Conservation (phyloP, 2,888 invertebrate genomes). For the Orthonevra nobilis region DNA sequence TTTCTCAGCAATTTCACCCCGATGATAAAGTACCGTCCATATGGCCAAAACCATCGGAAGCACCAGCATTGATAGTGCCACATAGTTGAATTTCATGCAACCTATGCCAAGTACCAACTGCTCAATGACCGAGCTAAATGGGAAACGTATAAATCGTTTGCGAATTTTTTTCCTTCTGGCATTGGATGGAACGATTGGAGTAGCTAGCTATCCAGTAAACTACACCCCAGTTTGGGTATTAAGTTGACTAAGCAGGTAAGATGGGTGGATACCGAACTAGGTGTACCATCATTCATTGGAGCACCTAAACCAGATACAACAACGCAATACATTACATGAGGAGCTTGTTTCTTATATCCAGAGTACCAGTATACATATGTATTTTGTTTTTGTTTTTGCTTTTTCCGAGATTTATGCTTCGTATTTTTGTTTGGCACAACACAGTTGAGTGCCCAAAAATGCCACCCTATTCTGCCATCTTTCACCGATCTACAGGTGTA, state of each 20-base stretch:
- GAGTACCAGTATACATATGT: background rate
- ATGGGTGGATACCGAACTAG: constrained; percentile 17
- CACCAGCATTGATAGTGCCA: constrained; percentile 58
- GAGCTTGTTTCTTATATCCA: constrained; percentile 31
- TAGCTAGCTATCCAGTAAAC: constrained; percentile 25
- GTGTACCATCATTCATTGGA: constrained; percentile 61
- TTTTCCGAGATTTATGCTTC: constrained; percentile 44
- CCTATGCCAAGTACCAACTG: constrained; percentile 51
- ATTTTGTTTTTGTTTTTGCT: constrained; percentile 4
- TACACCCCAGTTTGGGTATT: constrained; percentile 45
- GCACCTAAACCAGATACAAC: constrained; percentile 53
- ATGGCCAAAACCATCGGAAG: constrained; percentile 63
- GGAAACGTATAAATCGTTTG: constrained; percentile 66
- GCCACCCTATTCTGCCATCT: constrained; percentile 3
- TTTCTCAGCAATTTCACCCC: constrained; percentile 65
- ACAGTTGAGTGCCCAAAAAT: constrained; percentile 39
- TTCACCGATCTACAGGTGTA: constrained; percentile 52
- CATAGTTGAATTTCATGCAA: constrained; percentile 64
- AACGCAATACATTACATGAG: constrained; percentile 62
- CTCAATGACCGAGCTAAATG: constrained; percentile 49
- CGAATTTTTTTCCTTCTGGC: constrained; percentile 16
- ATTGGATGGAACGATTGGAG: background rate
- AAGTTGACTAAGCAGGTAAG: constrained; percentile 59
- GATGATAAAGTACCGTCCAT: constrained; percentile 66
- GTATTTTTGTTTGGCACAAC: constrained; percentile 39